These are phyloP conservation scores for Acrocephalus arundinaceus DNA, from an alignment of 2,113 vertebrate genomes.

Conservation along the genomic window DNA sequence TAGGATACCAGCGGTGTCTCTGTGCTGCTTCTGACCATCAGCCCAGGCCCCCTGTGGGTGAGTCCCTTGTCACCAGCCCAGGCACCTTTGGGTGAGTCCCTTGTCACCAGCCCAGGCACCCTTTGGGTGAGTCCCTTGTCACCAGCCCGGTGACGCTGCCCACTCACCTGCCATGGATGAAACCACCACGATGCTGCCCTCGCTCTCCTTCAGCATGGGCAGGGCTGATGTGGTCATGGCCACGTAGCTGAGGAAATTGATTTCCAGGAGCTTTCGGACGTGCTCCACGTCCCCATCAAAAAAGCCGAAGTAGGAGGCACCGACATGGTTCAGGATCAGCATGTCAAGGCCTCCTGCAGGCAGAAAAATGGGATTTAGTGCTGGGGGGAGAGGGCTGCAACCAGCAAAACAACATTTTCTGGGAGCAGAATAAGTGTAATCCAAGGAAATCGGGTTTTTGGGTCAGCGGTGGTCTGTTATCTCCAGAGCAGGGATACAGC, in stretches of 20 bases:
- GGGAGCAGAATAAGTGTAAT: not conserved
- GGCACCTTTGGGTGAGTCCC: not conserved
- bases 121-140: rapidly evolving
- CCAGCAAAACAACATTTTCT: not conserved
- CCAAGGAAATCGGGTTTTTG: not conserved
- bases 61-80: rapidly evolving
- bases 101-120: too few relatives aligned
- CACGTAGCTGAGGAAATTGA: conserved; percentile 79
- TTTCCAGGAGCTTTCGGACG: conserved; percentile 59
- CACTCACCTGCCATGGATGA: conserved; percentile 78
- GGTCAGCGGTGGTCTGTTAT: not conserved
- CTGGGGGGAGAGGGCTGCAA: not conserved
- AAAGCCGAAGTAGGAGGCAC: not conserved
- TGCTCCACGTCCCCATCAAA: conserved; percentile 42
- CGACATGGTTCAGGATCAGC: conserved; percentile 79
- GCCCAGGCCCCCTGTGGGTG: not conserved
- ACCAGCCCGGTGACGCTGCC: rapidly evolving
- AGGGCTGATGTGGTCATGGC: conserved; percentile 62
- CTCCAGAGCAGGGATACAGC: not conserved
- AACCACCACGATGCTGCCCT: conserved; percentile 73
- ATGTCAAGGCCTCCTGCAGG: conserved; percentile 77
- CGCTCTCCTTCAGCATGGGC: conserved; percentile 77
- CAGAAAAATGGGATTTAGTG: not conserved
- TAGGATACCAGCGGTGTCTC: not conserved
- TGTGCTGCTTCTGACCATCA: not conserved